Percentiles rank a stretch among this genome's conserved stretches.
Conservation (phyloP, 2,797 vertebrate species). For the Molossus molossus region DNA sequence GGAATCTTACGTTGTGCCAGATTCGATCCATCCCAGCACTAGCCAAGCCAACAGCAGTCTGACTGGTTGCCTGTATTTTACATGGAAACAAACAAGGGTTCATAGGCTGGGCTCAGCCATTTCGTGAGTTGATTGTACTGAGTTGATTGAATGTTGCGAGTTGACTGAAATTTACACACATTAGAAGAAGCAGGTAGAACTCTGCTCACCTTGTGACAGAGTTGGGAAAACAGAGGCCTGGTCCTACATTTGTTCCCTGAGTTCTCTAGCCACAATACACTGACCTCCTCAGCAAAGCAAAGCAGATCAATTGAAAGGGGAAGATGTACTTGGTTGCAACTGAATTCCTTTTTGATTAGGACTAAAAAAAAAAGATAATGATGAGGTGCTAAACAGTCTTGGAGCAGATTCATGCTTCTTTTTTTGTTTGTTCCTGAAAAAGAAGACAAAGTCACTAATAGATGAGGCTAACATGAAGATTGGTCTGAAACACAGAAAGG, state of each 20-base stretch:
- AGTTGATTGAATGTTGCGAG: not conserved
- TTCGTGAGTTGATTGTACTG: not conserved
- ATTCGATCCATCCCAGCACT: not conserved
- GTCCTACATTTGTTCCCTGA: not conserved
- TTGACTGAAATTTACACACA: not conserved
- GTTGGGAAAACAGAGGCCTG: not conserved
- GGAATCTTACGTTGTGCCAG: not conserved
- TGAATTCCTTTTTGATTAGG: not conserved
- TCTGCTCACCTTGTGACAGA: not conserved
- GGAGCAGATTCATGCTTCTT: not conserved
- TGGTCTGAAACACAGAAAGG: not conserved
- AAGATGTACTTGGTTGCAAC: not conserved
- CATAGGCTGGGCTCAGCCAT: not conserved
- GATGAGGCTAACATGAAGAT: not conserved
- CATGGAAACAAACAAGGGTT: not conserved
- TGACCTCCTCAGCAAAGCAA: not conserved
- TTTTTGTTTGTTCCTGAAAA: not conserved
- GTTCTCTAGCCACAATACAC: not conserved
- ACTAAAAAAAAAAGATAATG: not conserved
- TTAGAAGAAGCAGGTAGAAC: slow-evolving; percentile 16
- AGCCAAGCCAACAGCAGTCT: not conserved
- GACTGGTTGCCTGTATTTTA: not conserved
- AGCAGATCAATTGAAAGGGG: not conserved
- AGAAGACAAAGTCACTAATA: not conserved
- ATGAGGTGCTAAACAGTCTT: not conserved